Evolutionary conservation across 2,888 invertebrate genomes (phyloP), one percentile per base, ranked within the genome.

Genomic region (Matsumyia berberina): DNA sequence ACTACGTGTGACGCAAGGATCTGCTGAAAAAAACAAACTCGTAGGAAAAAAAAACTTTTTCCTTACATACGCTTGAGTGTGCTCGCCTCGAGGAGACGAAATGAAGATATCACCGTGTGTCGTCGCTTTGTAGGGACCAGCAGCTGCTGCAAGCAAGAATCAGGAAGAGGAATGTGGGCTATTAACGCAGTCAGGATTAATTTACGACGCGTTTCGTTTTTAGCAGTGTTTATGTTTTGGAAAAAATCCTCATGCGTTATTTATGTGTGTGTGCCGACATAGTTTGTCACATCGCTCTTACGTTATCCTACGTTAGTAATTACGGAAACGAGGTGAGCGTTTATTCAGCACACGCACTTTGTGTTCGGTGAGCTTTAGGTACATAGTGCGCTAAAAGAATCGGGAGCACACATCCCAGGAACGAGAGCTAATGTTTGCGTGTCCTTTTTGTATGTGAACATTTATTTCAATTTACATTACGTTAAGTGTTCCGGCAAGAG

Each of bases 301-400:
- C 46, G 24, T 24, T 44, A 53, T 55, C 9, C 31, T 49, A 19
- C 39, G 51, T 1, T 77, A 42, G 46, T 49, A 78, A 78, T 78
- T 70, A 78, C 62, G 29, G 60, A 70, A 77, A 69, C 67, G 77
- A 77, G 77, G 67, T 77, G 69, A 70, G 62, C 78, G 46, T 55
- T 78, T 62, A 57, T 78, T 62, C 31, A 35, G 37, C 12, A 37
- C 77, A 78, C 77, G 77, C 77, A 78, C 53, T 62, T 44, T 60
- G 31, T 66, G 33, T 51, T 33, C 3, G 4, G 53, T 31, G 46
- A 37, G 64, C 53, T 42, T 7, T 12, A 19, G 69, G 31, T 44
- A 51, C 37, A 39, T 57, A 58, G 9, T 24, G 12, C n/a, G 29
- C 37, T 19, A 35, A 17, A 33, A 15, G 62, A 17, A 19, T n/a